Evolutionary conservation across 1,140 invertebrate species (phyloP).

Genomic region (Sminthurides bifidus): DNA sequence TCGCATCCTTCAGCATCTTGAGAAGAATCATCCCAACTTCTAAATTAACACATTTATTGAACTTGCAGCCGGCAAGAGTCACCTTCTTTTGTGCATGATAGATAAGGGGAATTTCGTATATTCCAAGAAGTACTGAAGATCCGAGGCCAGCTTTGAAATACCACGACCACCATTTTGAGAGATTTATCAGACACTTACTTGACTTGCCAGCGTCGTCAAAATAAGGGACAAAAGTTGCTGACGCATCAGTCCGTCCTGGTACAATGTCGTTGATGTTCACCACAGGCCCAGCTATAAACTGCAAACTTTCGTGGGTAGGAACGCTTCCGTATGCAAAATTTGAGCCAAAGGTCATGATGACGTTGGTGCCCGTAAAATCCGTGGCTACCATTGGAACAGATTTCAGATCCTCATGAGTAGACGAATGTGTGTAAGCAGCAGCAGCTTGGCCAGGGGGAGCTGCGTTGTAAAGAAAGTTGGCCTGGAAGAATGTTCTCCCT

Average conservation of each 20-base stretch:
- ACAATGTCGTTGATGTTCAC: background rate
- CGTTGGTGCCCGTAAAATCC: background rate
- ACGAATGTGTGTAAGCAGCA: too few species aligned
- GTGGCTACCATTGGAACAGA: background rate
- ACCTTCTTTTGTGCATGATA: too few species aligned
- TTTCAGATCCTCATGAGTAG: background rate
- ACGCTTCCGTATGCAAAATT: constrained; percentile 2
- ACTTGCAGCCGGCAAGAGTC: too few species aligned
- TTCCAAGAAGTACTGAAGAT: too few species aligned
- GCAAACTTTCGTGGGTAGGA: background rate
- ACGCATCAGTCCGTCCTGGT: background rate
- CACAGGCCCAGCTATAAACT: background rate
- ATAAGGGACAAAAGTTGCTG: constrained; percentile 9
- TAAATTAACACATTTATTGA: background rate
- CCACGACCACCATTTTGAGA: too few species aligned
- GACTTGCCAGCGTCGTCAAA: background rate
- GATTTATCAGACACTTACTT: background rate
- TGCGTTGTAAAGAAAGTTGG: too few species aligned
- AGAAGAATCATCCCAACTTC: background rate
- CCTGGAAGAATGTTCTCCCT: background rate
- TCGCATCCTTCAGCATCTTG: background rate
- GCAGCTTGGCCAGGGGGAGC: too few species aligned
- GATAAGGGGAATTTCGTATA: too few species aligned
- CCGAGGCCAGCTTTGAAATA: too few species aligned
- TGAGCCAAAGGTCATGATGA: background rate